These are phyloP conservation scores for Taenaris catops DNA, from an alignment of 2,888 invertebrate genomes.

Conservation along the genomic window DNA sequence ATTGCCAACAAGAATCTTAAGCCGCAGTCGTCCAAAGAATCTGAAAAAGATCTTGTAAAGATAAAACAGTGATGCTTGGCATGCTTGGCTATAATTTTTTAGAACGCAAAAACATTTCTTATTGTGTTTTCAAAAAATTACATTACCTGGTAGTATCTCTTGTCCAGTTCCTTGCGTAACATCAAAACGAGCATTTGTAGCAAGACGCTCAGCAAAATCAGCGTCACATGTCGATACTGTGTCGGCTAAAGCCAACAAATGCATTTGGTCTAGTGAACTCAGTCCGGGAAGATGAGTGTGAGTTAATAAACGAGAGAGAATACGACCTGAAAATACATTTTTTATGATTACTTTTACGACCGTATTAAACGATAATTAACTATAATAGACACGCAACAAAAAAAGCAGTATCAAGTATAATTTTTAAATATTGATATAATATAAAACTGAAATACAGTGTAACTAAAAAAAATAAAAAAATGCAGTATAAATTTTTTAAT, in stretches of 20 bases:
- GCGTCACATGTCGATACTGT: constrained; percentile 97
- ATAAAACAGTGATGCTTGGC: no score
- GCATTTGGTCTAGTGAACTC: constrained; percentile 99
- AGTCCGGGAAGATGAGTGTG: constrained; percentile 97
- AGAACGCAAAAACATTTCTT: no score
- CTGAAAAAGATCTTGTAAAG: constrained; percentile 44
- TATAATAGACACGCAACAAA: no score
- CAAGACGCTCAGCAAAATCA: constrained; percentile 91
- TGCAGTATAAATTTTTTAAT: no score
- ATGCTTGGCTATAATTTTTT: no score
- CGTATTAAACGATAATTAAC: no score
- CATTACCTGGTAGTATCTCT: constrained; percentile 57
- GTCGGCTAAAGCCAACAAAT: constrained; percentile 98
- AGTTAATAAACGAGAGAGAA: constrained; percentile 93
- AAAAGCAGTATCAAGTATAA: no score
- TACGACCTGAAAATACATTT: constrained; percentile 85
- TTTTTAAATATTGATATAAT: no score
- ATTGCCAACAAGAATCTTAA: constrained; percentile 96
- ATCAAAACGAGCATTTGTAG: constrained; percentile 58
- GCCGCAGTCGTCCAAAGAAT: constrained; percentile 98
- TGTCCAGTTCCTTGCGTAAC: constrained; percentile 43
- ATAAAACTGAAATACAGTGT: no score
- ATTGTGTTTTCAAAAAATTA: no score
- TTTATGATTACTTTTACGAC: no score
- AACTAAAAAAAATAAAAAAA: no score